phyloP scores from a whole-genome alignment of 2,888 invertebrate species.

The Hyles lineata region DNA sequence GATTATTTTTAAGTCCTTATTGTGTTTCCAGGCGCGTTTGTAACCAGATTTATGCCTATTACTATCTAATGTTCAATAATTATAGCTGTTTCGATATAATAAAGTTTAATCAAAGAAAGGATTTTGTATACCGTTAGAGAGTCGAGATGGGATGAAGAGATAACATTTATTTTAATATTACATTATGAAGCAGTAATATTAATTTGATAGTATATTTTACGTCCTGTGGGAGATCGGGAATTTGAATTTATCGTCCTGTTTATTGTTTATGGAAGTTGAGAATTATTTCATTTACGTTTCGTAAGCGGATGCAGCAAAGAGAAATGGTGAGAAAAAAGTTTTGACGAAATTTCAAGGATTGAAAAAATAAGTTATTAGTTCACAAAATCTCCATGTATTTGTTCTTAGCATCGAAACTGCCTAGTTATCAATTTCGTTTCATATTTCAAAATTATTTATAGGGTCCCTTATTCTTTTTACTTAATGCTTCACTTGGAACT shows the following conservation, averaged over 20 bases:
- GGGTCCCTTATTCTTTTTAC: no score
- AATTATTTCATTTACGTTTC: not conserved
- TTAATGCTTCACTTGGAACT: no score
- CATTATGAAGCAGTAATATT: constrained; percentile 30
- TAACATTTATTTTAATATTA: constrained; percentile 50
- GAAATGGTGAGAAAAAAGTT: no score
- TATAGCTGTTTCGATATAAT: constrained; percentile 22
- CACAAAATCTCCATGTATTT: no score
- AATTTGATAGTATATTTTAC: not conserved
- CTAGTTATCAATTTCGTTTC: no score
- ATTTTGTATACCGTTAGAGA: constrained; percentile 48
- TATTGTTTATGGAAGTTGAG: not conserved
- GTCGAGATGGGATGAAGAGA: constrained; percentile 58
- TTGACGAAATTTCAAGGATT: no score
- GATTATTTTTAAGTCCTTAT: constrained; percentile 15
- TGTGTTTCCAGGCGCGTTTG: constrained; percentile 41
- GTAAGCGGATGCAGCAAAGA: no score
- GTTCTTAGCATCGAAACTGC: no score
- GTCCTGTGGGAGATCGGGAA: constrained; percentile 5
- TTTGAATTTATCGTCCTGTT: not conserved
- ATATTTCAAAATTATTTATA: no score
- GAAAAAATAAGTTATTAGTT: no score
- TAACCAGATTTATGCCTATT: constrained; percentile 47
- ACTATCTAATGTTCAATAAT: constrained; percentile 49
- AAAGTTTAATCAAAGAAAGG: constrained; percentile 61